Conservation (phyloP, 2,113 vertebrate genomes). For the Tympanuchus pallidicinctus region DNA sequence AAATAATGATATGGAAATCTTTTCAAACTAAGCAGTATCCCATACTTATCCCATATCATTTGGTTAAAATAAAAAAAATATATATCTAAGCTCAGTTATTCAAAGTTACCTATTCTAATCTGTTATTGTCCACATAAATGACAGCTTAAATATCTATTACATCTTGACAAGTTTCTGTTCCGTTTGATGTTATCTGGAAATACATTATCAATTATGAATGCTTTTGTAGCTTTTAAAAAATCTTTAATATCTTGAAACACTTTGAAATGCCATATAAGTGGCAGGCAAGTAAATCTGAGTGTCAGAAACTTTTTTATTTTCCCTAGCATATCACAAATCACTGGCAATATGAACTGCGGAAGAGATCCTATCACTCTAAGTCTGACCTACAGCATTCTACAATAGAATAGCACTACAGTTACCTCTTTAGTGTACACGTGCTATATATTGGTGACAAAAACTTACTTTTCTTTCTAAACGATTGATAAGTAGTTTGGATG, state of each 20-base stretch:
- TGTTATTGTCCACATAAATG: background rate
- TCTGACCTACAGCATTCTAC: background rate
- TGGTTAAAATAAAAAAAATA: background rate
- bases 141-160: background rate
- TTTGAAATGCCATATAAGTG: background rate
- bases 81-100: background rate
- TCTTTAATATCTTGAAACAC: background rate
- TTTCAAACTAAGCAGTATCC: background rate
- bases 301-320: background rate
- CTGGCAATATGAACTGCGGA: background rate
- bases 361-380: background rate
- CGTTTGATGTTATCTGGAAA: background rate
- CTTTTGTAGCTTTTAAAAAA: background rate
- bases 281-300: background rate
- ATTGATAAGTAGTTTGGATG: slow-evolving; percentile 87
- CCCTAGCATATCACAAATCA: background rate
- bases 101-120: background rate
- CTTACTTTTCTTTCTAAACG: slow-evolving; percentile 90
- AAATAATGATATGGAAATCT: background rate
- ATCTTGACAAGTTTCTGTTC: background rate
- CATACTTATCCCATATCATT: background rate
- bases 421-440: background rate
- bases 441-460: background rate
- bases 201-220: background rate
- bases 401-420: background rate